Conservation (phyloP, 2,888 invertebrate species). For the Drosophila lutescens region DNA sequence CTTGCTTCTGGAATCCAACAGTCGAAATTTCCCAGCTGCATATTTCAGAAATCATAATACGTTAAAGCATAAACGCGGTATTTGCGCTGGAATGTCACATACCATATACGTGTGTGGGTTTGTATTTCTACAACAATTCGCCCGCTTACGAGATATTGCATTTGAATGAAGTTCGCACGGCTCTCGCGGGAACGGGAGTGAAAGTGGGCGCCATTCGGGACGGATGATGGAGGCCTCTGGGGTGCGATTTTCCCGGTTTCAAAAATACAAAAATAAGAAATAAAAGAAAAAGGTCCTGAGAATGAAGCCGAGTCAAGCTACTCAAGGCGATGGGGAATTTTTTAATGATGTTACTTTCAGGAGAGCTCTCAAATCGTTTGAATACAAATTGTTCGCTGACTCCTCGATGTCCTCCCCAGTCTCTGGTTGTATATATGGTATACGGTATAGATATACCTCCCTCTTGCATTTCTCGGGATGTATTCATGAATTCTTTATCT, state of each 20-base stretch:
- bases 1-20: background rate
- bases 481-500: conserved; percentile 74
- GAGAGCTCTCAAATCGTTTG: conserved; percentile 57
- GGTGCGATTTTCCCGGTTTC: conserved; percentile 35
- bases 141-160: conserved; percentile 59
- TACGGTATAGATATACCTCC: background rate
- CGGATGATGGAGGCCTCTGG: conserved; percentile 35
- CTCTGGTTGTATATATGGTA: background rate
- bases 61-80: conserved; percentile 19
- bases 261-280: background rate
- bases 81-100: conserved; percentile 22
- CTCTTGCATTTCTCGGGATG: conserved; percentile 29
- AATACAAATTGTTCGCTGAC: conserved; percentile 60
- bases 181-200: conserved; percentile 27
- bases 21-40: background rate
- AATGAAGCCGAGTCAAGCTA: conserved; percentile 17
- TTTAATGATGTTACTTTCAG: conserved; percentile 46
- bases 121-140: conserved; percentile 45
- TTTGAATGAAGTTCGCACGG: conserved; percentile 61
- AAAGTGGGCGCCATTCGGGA: conserved; percentile 25
- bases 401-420: conserved; percentile 5
- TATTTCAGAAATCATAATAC: conserved; percentile 15
- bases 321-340: conserved; percentile 42
- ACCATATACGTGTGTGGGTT: background rate
- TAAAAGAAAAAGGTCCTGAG: background rate